Base-by-base conservation (phyloP, 2,888 invertebrate genomes). In the Oscheius sp. region DNA sequence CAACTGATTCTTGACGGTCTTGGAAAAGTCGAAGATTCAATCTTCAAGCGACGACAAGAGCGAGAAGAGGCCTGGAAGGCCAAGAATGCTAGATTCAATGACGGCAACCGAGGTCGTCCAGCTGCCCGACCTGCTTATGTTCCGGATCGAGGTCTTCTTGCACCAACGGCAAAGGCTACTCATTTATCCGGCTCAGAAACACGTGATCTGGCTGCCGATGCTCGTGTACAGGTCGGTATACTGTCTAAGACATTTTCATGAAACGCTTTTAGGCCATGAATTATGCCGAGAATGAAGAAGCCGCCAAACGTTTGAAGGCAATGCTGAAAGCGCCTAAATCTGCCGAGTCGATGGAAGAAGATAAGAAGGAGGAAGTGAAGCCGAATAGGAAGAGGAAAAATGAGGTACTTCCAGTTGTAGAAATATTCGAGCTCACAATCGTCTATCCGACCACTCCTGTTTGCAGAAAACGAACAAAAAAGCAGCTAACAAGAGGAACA, bases 1-100 rank as follows among this genome's bases (percentile, higher is more conserved):
- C 97, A 99, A 90, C 91, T 96, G 84, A 97, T 99, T 72, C 93
- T 99, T 93, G 93, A 66, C 84, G 95, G 97, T 89, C 92, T 99
- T 63, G 99, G 98, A 0, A 93, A 93, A 89, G 93, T 93, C 47
- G 99, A 99, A 90, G 98, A 99, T 91, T 94, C 96, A 91, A 99
- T 99, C 89, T 99, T 99, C 90, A 94, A 94, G 89, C 93, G 93
- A 66, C 91, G 99, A 33, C 95, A 97, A 90, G 57, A 84, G 74
- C 72, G 80, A 53, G 85, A 85, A 51, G 81, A 81, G 63, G 58
- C 78, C 29, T 84, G 77, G 82, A 90, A 90, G 84, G 82, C 89
- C 76, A 85, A 86, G 83, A 47, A 47, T 9, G 66, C 58, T n/a
- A 13, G 65, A 35, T 13, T n/a, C n/a, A 48, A 48, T 51, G 11